phyloP scores from a whole-genome alignment of 2,113 vertebrate species.

The Panthera tigris region DNA sequence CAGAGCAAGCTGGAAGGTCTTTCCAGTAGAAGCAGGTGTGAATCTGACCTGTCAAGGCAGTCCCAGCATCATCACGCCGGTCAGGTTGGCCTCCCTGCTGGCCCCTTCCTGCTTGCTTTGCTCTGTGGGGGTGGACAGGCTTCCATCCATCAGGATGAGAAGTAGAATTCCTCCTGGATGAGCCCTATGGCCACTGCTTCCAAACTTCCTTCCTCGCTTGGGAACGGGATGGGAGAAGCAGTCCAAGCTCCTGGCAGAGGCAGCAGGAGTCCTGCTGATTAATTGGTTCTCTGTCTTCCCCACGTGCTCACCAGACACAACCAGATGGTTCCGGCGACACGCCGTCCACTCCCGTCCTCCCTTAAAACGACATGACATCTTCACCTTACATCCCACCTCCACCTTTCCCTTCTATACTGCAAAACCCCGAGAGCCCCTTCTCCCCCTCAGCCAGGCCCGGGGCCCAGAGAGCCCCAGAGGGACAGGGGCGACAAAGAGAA shows the following conservation, averaged over 20 bases:
- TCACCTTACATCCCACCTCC: background rate
- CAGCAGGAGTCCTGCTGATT: background rate
- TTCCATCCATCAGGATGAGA: background rate
- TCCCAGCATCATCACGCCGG: background rate
- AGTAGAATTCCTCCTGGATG: background rate
- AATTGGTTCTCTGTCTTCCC: slow-evolving; percentile 51
- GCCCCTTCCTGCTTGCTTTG: background rate
- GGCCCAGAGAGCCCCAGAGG: background rate
- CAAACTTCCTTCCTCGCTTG: background rate
- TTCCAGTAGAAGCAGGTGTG: background rate
- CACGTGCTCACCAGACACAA: slow-evolving; percentile 4
- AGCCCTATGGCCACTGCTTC: background rate
- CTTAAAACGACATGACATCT: background rate
- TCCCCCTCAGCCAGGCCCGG: background rate
- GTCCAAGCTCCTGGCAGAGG: background rate
- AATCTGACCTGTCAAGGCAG: background rate
- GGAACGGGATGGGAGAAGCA: background rate
- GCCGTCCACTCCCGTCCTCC: slow-evolving; percentile 27
- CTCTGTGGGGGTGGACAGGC: background rate
- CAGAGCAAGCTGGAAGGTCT: background rate
- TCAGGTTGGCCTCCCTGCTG: background rate
- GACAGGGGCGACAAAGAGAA: background rate
- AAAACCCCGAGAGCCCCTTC: background rate
- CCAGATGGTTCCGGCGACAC: slow-evolving; percentile 68
- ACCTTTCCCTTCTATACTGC: background rate